phyloP scores from a whole-genome alignment of 2,797 vertebrate species.

The Eulemur coronatus region DNA sequence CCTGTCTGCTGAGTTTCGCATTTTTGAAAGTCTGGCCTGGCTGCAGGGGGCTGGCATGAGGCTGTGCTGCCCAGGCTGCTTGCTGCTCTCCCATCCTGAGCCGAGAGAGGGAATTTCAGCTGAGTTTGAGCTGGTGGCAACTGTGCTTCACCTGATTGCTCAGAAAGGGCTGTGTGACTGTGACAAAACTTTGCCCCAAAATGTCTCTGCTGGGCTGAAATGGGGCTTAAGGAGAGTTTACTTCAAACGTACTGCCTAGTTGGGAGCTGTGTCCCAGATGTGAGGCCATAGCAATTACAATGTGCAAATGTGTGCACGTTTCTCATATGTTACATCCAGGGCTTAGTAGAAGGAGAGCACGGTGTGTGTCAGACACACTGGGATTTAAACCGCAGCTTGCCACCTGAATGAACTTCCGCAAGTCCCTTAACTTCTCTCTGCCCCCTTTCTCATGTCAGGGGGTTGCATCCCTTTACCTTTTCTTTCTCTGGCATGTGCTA shows the following conservation, averaged over 20 bases:
- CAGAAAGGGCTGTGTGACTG: neutral
- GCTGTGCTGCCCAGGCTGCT: neutral
- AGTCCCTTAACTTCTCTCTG: neutral
- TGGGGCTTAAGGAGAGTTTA: neutral
- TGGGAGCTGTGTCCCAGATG: neutral
- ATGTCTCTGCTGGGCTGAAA: neutral
- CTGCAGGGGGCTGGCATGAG: neutral
- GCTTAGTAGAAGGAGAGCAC: neutral
- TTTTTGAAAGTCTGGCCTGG: constrained; percentile 47
- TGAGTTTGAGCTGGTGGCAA: neutral
- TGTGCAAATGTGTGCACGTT: fast-evolving
- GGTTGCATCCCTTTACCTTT: neutral
- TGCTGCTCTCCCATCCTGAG: neutral
- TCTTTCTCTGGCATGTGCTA: neutral
- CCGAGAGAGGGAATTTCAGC: neutral
- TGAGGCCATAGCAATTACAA: neutral
- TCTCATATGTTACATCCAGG: neutral
- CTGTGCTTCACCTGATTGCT: neutral
- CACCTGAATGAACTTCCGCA: neutral
- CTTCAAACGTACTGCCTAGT: neutral
- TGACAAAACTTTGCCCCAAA: neutral
- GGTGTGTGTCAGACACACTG: neutral
- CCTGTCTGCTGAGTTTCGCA: neutral
- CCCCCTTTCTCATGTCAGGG: neutral
- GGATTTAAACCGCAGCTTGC: neutral